A percentile compares a stretch with the other conserved stretches of the same genome.
Conservation (phyloP, 2,113 vertebrate species). For the Corythaeola cristata region DNA sequence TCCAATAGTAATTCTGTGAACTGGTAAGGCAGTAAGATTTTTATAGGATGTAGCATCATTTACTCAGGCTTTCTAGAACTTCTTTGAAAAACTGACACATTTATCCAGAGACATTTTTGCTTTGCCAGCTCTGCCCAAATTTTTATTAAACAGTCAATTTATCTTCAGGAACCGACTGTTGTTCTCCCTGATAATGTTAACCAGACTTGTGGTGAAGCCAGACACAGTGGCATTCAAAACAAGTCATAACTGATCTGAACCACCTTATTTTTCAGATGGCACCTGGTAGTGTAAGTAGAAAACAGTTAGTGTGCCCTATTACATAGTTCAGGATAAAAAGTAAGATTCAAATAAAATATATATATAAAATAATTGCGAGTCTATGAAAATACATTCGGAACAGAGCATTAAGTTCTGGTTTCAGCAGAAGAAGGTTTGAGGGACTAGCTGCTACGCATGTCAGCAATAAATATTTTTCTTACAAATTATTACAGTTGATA, state of each 20-base stretch:
- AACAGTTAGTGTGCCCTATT: background rate
- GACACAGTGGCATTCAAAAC: slow-evolving; percentile 37
- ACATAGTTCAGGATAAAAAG: background rate
- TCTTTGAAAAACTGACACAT: background rate
- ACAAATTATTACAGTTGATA: background rate
- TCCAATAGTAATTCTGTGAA: background rate
- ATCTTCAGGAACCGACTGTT: slow-evolving; percentile 19
- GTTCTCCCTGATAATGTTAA: slow-evolving; percentile 23
- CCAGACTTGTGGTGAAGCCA: slow-evolving; percentile 31
- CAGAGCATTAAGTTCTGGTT: background rate
- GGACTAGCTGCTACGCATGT: background rate
- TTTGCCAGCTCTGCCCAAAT: background rate
- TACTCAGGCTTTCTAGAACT: background rate
- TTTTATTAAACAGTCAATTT: slow-evolving; percentile 1
- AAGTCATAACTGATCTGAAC: background rate
- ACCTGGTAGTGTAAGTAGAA: background rate
- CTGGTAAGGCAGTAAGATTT: background rate
- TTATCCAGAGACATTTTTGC: background rate
- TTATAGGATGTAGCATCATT: background rate
- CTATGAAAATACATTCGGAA: background rate
- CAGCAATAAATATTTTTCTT: background rate
- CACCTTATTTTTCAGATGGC: background rate
- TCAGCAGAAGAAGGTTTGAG: background rate
- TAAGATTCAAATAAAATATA: background rate
- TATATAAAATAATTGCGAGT: background rate